Evolutionary conservation across 1,140 invertebrate genomes (phyloP).

Genomic region (Drosophila dunni): DNA sequence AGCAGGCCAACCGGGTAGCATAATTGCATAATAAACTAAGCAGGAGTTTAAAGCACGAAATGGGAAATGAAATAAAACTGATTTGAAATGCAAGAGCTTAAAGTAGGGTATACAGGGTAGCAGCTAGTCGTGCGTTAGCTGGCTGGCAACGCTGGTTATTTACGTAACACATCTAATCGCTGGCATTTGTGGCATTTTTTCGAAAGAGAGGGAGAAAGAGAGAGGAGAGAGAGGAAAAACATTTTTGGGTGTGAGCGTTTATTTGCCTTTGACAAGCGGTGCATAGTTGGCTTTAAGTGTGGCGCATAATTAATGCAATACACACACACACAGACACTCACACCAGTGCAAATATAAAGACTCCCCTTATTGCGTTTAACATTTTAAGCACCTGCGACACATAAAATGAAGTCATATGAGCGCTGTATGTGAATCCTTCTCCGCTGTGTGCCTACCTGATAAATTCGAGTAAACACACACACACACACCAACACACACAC

Average conservation of each 20-base stretch:
- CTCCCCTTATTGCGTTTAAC: conserved; percentile 23
- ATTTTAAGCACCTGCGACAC: conserved; percentile 66
- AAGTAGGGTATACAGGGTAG: conserved; percentile 7
- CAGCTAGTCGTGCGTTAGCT: background rate
- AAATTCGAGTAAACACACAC: conserved; percentile 55
- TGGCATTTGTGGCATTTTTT: conserved; percentile 60
- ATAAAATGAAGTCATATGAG: conserved; percentile 63
- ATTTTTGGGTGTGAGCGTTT: background rate
- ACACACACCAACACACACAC: conserved; percentile 10
- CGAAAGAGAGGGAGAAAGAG: background rate
- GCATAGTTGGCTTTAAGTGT: conserved; percentile 60
- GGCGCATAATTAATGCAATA: conserved; percentile 55
- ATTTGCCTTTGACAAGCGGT: conserved; percentile 32
- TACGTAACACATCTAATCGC: conserved; percentile 66
- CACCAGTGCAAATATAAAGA: background rate
- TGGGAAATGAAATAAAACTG: too few relatives aligned
- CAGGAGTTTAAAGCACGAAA: background rate
- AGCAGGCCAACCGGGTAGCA: background rate
- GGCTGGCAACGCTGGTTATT: background rate
- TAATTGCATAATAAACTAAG: background rate
- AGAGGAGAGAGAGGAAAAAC: background rate
- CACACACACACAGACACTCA: conserved; percentile 32
- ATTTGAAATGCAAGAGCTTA: too few relatives aligned
- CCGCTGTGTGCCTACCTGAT: conserved; percentile 51
- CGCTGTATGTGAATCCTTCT: conserved; percentile 17